Conservation (phyloP, 2,888 invertebrate species). For the Oscheius sp. region DNA sequence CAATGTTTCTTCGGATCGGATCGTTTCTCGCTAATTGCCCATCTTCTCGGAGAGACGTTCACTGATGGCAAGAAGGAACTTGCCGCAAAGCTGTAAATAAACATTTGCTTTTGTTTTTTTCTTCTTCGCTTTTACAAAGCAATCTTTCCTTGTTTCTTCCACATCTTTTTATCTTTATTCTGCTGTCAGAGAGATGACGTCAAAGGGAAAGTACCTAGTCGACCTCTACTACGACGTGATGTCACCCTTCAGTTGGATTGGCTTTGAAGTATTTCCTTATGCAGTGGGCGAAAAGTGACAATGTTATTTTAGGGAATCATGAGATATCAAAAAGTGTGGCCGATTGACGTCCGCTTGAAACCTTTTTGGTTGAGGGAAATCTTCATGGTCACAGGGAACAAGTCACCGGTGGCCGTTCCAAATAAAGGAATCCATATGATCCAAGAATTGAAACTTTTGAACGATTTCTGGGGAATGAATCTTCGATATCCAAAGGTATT, state of each 20-base stretch:
- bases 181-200: neutral
- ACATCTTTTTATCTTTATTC: neutral
- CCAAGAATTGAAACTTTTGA: constrained; percentile 72
- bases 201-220: constrained; percentile 11
- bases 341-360: constrained; percentile 74
- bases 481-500: constrained; percentile 68
- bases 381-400: constrained; percentile 74
- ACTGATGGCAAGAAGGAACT: constrained; percentile 36
- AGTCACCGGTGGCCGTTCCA: constrained; percentile 74
- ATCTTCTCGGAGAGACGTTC: constrained; percentile 47
- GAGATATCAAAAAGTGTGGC: constrained; percentile 73
- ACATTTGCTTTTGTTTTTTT: neutral
- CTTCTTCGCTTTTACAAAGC: neutral
- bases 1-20: constrained; percentile 65
- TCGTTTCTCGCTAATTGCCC: constrained; percentile 59
- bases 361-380: constrained; percentile 75
- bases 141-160: neutral
- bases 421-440: constrained; percentile 74
- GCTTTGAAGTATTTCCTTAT: constrained; percentile 74
- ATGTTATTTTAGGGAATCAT: constrained; percentile 68
- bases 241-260: constrained; percentile 76
- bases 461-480: constrained; percentile 73
- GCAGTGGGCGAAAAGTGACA: neutral
- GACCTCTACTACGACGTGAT: constrained; percentile 75
- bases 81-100: constrained; percentile 21